phyloP scores from a whole-genome alignment of 2,888 invertebrate genomes.

The Willowsia nigromaculata region DNA sequence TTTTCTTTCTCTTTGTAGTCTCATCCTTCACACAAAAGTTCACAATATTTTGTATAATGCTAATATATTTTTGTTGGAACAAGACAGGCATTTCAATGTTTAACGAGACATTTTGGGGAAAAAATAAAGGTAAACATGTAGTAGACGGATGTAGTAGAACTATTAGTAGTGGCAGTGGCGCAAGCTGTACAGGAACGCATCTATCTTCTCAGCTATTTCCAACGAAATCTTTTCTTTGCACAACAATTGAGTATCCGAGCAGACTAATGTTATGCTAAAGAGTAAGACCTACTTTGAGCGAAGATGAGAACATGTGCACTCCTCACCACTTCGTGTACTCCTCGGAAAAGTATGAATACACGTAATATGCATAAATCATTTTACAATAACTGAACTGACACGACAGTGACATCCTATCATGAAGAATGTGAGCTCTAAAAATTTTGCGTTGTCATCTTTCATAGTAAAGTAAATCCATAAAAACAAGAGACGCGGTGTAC shows the following conservation, averaged over 20 bases:
- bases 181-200: not conserved
- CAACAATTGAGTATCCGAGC: constrained; percentile 20
- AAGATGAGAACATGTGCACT: not conserved
- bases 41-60: not conserved
- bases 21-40: not conserved
- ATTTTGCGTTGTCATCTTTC: constrained; percentile 27
- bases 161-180: not conserved
- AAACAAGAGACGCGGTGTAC: constrained; percentile 33
- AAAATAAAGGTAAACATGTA: constrained; percentile 7
- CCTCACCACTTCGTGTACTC: not conserved
- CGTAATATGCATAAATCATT: constrained; percentile 40
- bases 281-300: not conserved
- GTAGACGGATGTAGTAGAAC: not conserved
- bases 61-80: not conserved
- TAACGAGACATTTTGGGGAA: constrained; percentile 1
- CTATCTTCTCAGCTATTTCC: not conserved
- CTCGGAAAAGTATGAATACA: not conserved
- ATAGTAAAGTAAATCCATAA: constrained; percentile 39
- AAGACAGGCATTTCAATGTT: constrained; percentile 26
- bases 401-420: constrained; percentile 54
- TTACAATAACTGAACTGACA: constrained; percentile 48
- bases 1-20: not conserved
- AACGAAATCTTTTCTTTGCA: not conserved
- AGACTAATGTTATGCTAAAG: constrained; percentile 7
- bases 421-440: constrained; percentile 6